Percentiles rank a stretch among this genome's conserved stretches.
Evolutionary conservation across 92 coral and sea anemone species (phyloP).

Genomic region (Bergia puertoricense): DNA sequence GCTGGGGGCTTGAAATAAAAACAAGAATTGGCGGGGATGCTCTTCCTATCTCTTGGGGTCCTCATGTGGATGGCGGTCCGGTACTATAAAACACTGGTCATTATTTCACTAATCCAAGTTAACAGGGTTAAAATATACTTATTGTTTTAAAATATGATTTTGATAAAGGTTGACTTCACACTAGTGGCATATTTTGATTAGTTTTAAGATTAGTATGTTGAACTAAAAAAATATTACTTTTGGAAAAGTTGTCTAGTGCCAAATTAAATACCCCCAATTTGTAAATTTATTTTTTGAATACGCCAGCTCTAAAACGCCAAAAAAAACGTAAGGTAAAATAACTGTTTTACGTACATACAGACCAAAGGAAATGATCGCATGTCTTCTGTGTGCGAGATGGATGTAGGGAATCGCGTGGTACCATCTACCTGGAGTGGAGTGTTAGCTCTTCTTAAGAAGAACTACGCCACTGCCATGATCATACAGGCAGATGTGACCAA

Average conservation of each 20-base stretch:
- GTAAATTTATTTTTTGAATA: neutral
- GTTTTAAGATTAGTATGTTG: neutral
- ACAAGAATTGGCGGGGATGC: neutral
- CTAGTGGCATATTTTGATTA: neutral
- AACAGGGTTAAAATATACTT: no score
- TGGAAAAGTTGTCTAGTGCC: conserved; percentile 4
- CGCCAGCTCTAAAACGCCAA: neutral
- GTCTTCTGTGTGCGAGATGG: neutral
- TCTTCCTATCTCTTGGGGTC: neutral
- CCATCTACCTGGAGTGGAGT: neutral
- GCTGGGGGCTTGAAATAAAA: neutral
- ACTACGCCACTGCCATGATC: conserved; percentile 42
- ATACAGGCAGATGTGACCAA: conserved; percentile 39
- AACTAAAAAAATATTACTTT: neutral
- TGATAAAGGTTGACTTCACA: conserved; percentile 2
- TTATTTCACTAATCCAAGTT: neutral
- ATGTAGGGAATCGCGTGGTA: neutral
- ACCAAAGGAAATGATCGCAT: conserved; percentile 1
- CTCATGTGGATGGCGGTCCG: neutral
- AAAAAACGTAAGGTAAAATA: neutral
- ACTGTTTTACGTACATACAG: neutral
- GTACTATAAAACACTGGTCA: neutral
- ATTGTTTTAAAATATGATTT: neutral
- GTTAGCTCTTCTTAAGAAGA: conserved; percentile 30
- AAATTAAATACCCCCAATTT: neutral